phyloP scores from a whole-genome alignment of 2,797 vertebrate species.

The Melanotaenia parkinsoni region DNA sequence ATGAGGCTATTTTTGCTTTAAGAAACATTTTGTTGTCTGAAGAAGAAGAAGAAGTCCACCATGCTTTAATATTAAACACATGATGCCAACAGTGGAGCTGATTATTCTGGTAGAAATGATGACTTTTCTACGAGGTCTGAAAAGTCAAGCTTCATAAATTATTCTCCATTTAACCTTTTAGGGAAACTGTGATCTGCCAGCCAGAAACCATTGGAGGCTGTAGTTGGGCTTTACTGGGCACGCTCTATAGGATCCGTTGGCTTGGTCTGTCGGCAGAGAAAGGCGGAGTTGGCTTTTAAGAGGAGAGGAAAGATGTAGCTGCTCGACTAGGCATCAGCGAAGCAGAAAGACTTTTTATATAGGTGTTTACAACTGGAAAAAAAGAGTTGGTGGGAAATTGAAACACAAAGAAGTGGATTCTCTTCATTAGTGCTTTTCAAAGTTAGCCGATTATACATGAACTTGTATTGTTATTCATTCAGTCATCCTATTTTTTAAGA shows the following conservation, averaged over 20 bases:
- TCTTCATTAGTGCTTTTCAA: not conserved
- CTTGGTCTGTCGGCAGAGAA: conserved; percentile 14
- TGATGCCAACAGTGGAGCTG: conserved; percentile 14
- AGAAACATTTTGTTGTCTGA: conserved; percentile 2
- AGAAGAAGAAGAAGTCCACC: not conserved
- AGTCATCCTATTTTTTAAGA: too few species aligned
- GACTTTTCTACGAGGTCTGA: conserved; percentile 13
- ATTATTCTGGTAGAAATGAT: not conserved
- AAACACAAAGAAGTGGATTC: conserved; percentile 31
- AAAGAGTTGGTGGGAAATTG: conserved; percentile 23
- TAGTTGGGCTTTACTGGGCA: conserved; percentile 45
- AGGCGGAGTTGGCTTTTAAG: conserved; percentile 42
- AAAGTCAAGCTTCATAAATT: conserved; percentile 2
- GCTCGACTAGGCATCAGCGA: conserved; percentile 64
- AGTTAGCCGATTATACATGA: too few species aligned
- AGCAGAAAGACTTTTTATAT: conserved; percentile 61
- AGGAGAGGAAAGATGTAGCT: conserved; percentile 51
- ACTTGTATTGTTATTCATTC: not conserved
- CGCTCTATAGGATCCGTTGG: conserved; percentile 39
- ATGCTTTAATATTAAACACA: not conserved
- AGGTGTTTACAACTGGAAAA: conserved; percentile 20
- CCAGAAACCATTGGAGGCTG: conserved; percentile 47
- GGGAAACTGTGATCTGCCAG: conserved; percentile 56
- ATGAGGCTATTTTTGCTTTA: not conserved
- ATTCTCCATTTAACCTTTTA: conserved; percentile 17